These are phyloP conservation scores for Rynchops niger DNA, from an alignment of 2,113 vertebrate genomes.

Conservation along the genomic window DNA sequence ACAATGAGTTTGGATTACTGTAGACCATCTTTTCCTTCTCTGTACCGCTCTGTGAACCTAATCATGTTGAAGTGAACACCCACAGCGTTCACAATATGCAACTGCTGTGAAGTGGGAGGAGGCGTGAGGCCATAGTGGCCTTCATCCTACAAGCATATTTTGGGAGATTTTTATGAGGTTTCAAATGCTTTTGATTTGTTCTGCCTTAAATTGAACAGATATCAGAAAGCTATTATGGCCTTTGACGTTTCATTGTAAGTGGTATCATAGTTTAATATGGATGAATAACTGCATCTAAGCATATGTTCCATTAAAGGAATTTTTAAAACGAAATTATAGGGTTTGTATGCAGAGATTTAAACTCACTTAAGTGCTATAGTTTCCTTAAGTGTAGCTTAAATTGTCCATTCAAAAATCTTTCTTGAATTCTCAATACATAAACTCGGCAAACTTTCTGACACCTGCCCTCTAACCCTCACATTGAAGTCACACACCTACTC, in stretches of 20 bases:
- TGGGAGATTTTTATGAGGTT: not conserved
- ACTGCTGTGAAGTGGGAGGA: conserved; percentile 28
- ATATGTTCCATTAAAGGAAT: not conserved
- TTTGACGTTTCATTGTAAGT: accelerated
- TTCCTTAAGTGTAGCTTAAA: not conserved
- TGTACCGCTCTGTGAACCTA: conserved; percentile 10
- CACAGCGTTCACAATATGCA: conserved; percentile 29
- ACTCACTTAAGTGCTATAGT: not conserved
- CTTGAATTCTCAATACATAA: not conserved
- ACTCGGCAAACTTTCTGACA: not conserved
- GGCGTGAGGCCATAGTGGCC: not conserved
- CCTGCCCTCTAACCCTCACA: not conserved
- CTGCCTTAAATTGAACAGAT: not conserved
- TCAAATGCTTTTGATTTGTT: not conserved
- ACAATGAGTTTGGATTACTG: conserved; percentile 24
- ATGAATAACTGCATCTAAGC: not conserved
- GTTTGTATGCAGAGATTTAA: not conserved
- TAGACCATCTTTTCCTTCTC: not conserved
- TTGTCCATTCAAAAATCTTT: not conserved
- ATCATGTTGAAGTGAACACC: conserved; percentile 42
- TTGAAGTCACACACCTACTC: not conserved
- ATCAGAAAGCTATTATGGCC: not conserved
- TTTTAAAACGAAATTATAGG: not conserved
- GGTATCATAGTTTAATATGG: not conserved
- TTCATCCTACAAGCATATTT: conserved; percentile 14